Base-by-base conservation (phyloP, 2,113 vertebrate genomes). In the Agapornis roseicollis region DNA sequence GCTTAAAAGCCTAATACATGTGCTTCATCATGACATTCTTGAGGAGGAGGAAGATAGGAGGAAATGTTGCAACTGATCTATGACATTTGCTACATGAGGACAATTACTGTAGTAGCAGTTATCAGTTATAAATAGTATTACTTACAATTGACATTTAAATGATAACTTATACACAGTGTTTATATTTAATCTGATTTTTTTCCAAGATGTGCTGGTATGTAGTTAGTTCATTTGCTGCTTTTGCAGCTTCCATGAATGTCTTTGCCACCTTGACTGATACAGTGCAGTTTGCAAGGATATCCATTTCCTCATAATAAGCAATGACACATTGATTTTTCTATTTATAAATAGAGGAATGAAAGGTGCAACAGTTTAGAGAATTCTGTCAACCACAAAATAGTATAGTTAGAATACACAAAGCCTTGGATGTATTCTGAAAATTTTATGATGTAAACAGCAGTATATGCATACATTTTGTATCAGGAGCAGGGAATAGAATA, bases 131-230 rank as follows among this genome's bases (percentile, higher is more conserved):
- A 94, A 86, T 77, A 73, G 20, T 56, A 22, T n/a, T 81, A 68
- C 56, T 89, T 92, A 81, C 25, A 28, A 58, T n/a, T 93, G 66
- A 31, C 22, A 71, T 73, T 94, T 90, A 94, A 88, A 73, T 89
- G 24, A 10, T 70, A 96, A 56, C 1, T 73, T 84, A 17, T 46
- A 52, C 52, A 24, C 24, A 24, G 17, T 44, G 11, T 73, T 87
- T 42, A 44, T 82, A 53, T 73, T 85, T 74, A 61, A 60, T 79
- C 20, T 56, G 41, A 77, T 33, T 29, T 80, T 80, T 92, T 94
- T 86, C 8, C 47, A 80, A 11, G 65, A 37, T 61, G 5, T 50
- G 17, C 39, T 72, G 12, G 5, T 81, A 17, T 68, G 6, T 39
- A 80, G 24, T 72, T 77, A 72, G 27, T 66, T 85, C 2, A 6